phyloP scores from a whole-genome alignment of 1,140 invertebrate species.

The Heliconius nattereri region DNA sequence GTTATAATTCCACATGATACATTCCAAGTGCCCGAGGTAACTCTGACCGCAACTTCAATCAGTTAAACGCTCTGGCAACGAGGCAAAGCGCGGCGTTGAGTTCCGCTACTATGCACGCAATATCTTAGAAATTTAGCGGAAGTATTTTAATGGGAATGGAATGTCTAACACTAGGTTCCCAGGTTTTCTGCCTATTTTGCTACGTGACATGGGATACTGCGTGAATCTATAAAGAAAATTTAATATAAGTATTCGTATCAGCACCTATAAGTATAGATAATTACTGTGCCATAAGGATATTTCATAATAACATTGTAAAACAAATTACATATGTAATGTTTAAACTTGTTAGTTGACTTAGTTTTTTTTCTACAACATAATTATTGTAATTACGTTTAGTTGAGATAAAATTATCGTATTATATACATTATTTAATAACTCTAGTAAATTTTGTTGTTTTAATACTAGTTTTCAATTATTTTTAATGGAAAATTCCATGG shows the following conservation, averaged over 20 bases:
- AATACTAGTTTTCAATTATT: not conserved
- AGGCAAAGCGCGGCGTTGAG: too few species aligned
- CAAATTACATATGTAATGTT: not conserved
- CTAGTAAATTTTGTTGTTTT: not conserved
- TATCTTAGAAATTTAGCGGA: not conserved
- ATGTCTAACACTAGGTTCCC: not conserved
- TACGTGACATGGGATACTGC: too few species aligned
- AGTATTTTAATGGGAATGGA: not conserved
- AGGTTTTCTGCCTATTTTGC: not conserved
- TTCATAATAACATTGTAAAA: not conserved
- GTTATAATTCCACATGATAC: too few species aligned
- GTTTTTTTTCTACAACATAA: not conserved
- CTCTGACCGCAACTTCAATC: too few species aligned
- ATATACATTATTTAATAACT: not conserved
- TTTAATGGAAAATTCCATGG: too few species aligned
- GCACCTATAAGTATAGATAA: too few species aligned
- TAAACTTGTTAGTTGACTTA: slow-evolving; percentile 3
- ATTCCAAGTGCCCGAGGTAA: too few species aligned
- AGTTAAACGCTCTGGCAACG: too few species aligned
- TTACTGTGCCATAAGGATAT: not conserved
- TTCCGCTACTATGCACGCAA: not conserved
- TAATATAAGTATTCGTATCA: too few species aligned
- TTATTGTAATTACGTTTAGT: not conserved
- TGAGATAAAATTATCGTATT: not conserved
- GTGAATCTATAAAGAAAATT: too few species aligned